Conservation (phyloP, 2,113 vertebrate genomes). For the Gambusia affinis region DNA sequence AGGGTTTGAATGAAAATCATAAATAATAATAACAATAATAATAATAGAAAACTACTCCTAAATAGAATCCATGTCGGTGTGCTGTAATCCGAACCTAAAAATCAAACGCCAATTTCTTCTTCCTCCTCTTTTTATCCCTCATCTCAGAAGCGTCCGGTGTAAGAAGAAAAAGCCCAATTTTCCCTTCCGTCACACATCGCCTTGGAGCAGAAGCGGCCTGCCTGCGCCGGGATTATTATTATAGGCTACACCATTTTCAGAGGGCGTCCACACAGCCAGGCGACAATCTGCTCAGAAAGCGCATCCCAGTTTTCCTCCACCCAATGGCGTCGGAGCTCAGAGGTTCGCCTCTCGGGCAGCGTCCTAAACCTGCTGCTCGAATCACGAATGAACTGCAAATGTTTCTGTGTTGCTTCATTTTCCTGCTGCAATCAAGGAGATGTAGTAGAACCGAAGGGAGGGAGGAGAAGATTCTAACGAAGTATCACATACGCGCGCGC, state of each 20-base stretch:
- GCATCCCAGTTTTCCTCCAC: constrained; percentile 37
- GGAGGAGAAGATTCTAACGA: too few species aligned
- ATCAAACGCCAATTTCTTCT: constrained; percentile 22
- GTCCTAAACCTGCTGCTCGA: background rate
- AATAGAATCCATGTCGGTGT: constrained; percentile 34
- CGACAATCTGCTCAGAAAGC: constrained; percentile 23
- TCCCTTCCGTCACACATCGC: background rate
- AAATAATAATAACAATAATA: background rate
- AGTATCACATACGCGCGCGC: background rate
- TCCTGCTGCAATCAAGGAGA: background rate
- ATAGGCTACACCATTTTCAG: background rate
- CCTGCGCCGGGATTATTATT: constrained; percentile 15
- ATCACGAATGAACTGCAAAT: background rate
- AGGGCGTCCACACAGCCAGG: background rate
- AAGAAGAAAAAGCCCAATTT: background rate
- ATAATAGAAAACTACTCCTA: constrained; percentile 9
- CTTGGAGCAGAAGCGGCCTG: constrained; percentile 21
- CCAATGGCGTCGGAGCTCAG: constrained; percentile 30
- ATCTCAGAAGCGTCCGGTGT: constrained; percentile 52
- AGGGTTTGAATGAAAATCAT: constrained; percentile 2
- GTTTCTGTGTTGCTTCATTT: background rate
- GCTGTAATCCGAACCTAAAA: constrained; percentile 19
- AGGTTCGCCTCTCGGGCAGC: constrained; percentile 2
- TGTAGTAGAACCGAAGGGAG: too few species aligned
- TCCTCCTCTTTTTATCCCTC: constrained; percentile 67